Percentiles rank a stretch among this genome's conserved stretches.
phyloP scores from a whole-genome alignment of 1,140 invertebrate species.

The Anoplolepis gracilipes region DNA sequence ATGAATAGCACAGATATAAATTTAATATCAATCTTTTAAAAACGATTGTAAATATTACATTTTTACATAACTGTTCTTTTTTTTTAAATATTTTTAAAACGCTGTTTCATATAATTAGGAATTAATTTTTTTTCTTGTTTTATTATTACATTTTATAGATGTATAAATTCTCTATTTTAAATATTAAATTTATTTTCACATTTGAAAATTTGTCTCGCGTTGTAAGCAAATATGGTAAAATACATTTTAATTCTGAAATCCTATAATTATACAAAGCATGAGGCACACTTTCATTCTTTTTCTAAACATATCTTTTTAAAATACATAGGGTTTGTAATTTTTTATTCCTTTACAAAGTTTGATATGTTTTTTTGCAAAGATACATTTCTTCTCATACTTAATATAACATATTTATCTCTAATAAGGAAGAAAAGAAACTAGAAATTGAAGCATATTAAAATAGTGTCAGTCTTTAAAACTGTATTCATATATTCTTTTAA shows the following conservation, averaged over 20 bases:
- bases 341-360: background rate
- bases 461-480: slow-evolving; percentile 48
- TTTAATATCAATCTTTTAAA: slow-evolving; percentile 2
- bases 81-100: slow-evolving; percentile 1
- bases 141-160: slow-evolving; percentile 3
- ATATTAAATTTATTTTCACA: slow-evolving; percentile 23
- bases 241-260: slow-evolving; percentile 16
- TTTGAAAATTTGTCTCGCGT: background rate
- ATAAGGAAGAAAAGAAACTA: background rate
- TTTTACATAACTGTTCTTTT: background rate
- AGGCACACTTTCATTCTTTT: background rate
- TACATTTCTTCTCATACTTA: background rate
- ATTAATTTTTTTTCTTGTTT: slow-evolving; percentile 9
- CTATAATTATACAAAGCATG: background rate
- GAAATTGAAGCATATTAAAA: slow-evolving; percentile 34
- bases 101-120: slow-evolving; percentile 8
- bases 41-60: slow-evolving; percentile 7
- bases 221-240: slow-evolving; percentile 11
- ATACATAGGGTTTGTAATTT: background rate
- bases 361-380: slow-evolving; percentile 41
- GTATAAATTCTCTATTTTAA: background rate
- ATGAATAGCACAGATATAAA: slow-evolving; percentile 27
- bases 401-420: slow-evolving; percentile 21
- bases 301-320: background rate
- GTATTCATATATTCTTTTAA: slow-evolving; percentile 21